Evolutionary conservation across 2,797 vertebrate genomes (phyloP).

Genomic region (Numenius phaeopus): DNA sequence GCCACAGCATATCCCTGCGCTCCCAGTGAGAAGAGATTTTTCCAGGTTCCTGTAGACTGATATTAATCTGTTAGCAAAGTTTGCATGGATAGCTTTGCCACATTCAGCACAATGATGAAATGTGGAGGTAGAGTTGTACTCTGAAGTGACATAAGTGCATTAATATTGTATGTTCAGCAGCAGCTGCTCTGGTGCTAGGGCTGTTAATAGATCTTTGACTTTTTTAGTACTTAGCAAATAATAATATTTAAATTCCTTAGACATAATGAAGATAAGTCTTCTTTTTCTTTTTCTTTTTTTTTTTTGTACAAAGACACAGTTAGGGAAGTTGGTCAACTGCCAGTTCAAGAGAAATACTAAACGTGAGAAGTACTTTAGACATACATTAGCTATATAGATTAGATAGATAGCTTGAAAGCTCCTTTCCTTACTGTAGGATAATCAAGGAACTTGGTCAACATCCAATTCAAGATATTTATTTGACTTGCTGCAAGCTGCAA

Average conservation of each 20-base stretch:
- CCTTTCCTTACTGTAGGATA: conserved; percentile 50
- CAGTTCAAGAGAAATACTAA: conserved; percentile 40
- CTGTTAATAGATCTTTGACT: neutral
- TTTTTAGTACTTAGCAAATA: conserved; percentile 27
- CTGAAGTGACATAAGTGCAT: neutral
- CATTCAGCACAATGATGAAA: neutral
- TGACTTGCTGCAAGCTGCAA: conserved; percentile 43
- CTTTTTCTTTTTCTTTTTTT: neutral
- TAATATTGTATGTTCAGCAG: neutral
- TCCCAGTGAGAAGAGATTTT: neutral
- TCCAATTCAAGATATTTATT: conserved; percentile 67
- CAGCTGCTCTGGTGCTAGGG: neutral
- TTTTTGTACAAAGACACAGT: neutral
- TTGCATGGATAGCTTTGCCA: neutral
- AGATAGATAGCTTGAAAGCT: conserved; percentile 47
- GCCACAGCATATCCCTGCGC: too few species aligned
- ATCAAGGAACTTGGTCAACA: conserved; percentile 59
- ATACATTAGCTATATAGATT: conserved; percentile 39
- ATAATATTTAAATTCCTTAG: conserved; percentile 30
- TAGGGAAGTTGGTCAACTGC: neutral
- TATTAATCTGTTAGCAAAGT: neutral
- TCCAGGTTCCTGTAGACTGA: neutral
- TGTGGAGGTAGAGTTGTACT: neutral
- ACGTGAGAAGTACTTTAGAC: conserved; percentile 24
- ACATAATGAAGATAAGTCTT: conserved; percentile 49